These are phyloP conservation scores for Upupa epops DNA, from an alignment of 2,113 vertebrate genomes.

Conservation along the genomic window DNA sequence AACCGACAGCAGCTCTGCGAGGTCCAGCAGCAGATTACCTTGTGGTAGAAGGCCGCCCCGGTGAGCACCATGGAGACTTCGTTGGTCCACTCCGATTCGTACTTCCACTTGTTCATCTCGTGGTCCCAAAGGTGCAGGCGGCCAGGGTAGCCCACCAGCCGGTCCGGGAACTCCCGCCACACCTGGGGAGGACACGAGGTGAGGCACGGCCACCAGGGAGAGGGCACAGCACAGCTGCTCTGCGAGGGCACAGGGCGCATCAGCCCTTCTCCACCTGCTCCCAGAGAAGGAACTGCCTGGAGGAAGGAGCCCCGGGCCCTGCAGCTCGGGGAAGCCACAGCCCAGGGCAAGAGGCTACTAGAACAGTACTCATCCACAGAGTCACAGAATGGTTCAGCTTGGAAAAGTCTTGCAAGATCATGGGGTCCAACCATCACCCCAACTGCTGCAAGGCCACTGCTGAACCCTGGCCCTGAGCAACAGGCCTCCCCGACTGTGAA, in stretches of 20 bases:
- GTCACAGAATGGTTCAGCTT: too few species aligned
- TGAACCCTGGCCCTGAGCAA: too few species aligned
- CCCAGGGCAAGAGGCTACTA: not conserved
- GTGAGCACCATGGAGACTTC: slow-evolving; percentile 99
- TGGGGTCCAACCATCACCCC: too few species aligned
- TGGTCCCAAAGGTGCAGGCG: slow-evolving; percentile 98
- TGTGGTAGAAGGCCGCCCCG: slow-evolving; percentile 97
- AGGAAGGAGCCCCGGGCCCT: too few species aligned
- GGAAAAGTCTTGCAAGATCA: too few species aligned
- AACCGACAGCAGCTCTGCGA: too few species aligned
- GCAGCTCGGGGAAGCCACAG: not conserved
- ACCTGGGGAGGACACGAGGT: slow-evolving; percentile 74
- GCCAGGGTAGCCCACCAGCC: slow-evolving; percentile 94
- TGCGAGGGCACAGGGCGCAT: not conserved
- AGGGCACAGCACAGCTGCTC: not conserved
- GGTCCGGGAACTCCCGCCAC: slow-evolving; percentile 96
- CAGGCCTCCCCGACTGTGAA: too few species aligned
- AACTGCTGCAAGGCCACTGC: too few species aligned
- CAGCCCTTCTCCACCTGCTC: not conserved
- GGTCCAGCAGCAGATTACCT: slow-evolving; percentile 77
- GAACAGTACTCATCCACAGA: not conserved
- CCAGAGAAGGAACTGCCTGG: not conserved
- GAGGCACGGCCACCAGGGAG: too few species aligned
- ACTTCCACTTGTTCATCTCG: slow-evolving; percentile 98
- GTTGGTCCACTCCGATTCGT: slow-evolving; percentile 98